These are phyloP conservation scores for Craterocephalus amniculus DNA, from an alignment of 2,797 vertebrate species.

Conservation along the genomic window DNA sequence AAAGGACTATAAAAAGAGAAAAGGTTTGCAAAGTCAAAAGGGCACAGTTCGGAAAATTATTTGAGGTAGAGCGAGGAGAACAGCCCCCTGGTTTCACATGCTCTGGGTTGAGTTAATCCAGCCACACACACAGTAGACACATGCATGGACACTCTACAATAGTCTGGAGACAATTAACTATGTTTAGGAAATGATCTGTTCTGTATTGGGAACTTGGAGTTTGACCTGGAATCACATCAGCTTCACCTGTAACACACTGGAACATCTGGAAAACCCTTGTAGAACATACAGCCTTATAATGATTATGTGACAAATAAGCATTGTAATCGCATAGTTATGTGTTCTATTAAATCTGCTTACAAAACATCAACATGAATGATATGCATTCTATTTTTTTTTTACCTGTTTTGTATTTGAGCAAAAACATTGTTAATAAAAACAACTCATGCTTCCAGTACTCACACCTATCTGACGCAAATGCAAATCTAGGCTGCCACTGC, in stretches of 20 bases:
- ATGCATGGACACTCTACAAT: constrained; percentile 27
- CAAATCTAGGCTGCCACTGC: constrained; percentile 27
- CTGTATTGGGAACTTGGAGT: constrained; percentile 53
- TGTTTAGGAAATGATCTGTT: constrained; percentile 72
- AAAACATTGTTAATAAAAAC: background rate
- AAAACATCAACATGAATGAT: background rate
- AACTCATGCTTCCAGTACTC: constrained; percentile 22
- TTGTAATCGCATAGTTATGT: background rate
- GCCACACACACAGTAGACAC: constrained; percentile 48
- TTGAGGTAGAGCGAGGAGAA: constrained; percentile 31
- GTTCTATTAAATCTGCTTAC: background rate
- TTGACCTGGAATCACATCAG: constrained; percentile 63
- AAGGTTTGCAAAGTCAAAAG: constrained; percentile 48
- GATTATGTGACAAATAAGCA: constrained; percentile 1
- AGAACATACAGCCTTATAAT: constrained; percentile 1
- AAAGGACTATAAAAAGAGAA: constrained; percentile 21
- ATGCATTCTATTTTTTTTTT: background rate
- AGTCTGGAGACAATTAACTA: constrained; percentile 71
- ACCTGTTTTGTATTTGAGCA: background rate
- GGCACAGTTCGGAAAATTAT: constrained; percentile 51
- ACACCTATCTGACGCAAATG: constrained; percentile 5
- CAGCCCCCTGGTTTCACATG: constrained; percentile 41
- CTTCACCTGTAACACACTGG: constrained; percentile 22
- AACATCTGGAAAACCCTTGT: constrained; percentile 35
- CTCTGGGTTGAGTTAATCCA: constrained; percentile 49